Base-by-base conservation (phyloP, 2,888 invertebrate species). In the Xestoiulus laeticollis region DNA sequence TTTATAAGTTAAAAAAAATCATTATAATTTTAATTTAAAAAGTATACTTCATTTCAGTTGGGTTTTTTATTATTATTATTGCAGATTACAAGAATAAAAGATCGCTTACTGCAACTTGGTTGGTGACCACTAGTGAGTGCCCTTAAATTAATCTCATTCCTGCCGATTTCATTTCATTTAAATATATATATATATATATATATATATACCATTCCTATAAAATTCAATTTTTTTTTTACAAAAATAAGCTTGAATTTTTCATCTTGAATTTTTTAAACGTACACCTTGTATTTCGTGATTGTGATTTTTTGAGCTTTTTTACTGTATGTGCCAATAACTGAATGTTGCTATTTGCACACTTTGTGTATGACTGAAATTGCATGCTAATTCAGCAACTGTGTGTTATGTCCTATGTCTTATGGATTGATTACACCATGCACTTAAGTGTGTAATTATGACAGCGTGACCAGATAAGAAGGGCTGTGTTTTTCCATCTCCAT, bases 101-200 rank as follows among this genome's bases (percentile, higher is more conserved):
- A 87, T 87, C 87, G 48, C 78, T 68, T 53, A 87, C 87, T 38
- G 87, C 87, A 53, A 38, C 87, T 68, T 87, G 87, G 87, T 87
- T 87, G 87, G 68, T 87, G 87, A 87, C 87, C 48, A 87, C 87
- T 87, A 87, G 87, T 87, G 87, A 87, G 87, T 87, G 85, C 85
- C 85, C 85, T 85, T 85, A 38, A 85, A 85, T 44, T 44, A 38
- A 38, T 85, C 85, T 85, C 44, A 85, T 85, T 85, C 85, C 44
- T 85, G 38, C 44, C 44, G 38, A 85, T 44, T 85, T 84, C n/a
- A n/a, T n/a, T n/a, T n/a, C n/a, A n/a, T n/a, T n/a, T n/a, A n/a
- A n/a, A n/a, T n/a, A n/a, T n/a, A 5, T n/a, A n/a, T n/a, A n/a
- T n/a, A n/a, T n/a, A n/a, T n/a, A n/a, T n/a, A n/a, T n/a, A n/a